These are phyloP conservation scores for Mus minutoides DNA, from an alignment of 2,797 vertebrate genomes.

Conservation along the genomic window DNA sequence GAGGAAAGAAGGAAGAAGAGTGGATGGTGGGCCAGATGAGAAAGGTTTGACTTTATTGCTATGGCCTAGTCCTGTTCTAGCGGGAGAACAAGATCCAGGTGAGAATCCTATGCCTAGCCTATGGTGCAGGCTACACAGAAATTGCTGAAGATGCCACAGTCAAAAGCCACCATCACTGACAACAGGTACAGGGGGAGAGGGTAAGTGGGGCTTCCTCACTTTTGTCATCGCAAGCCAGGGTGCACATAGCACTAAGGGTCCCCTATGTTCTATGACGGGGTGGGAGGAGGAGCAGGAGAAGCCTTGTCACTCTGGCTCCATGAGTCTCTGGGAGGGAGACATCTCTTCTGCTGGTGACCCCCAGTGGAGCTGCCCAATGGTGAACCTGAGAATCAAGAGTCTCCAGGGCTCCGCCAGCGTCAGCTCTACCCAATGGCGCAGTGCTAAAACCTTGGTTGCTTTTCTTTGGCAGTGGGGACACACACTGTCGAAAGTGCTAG, in stretches of 20 bases:
- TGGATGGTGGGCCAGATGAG: conserved; percentile 60
- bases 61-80: conserved; percentile 72
- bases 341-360: conserved; percentile 55
- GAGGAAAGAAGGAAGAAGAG: not conserved
- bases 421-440: not conserved
- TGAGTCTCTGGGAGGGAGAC: conserved; percentile 77
- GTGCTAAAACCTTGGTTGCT: conserved; percentile 61
- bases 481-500: conserved; percentile 68
- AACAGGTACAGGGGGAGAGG: not conserved
- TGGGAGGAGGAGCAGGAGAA: conserved; percentile 35
- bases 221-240: not conserved
- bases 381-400: conserved; percentile 72
- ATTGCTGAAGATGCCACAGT: conserved; percentile 71
- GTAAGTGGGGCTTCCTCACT: conserved; percentile 61
- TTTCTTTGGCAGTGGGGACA: conserved; percentile 71
- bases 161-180: not conserved
- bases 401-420: conserved; percentile 68
- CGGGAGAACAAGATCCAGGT: conserved; percentile 74
- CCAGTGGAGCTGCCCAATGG: conserved; percentile 53
- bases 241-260: conserved; percentile 1
- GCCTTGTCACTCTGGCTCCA: conserved; percentile 51
- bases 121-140: conserved; percentile 55
- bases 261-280: not conserved
- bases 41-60: conserved; percentile 77
- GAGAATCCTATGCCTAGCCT: conserved; percentile 69